Conservation (phyloP, 2,888 invertebrate genomes). For the Cephus pygmeus region DNA sequence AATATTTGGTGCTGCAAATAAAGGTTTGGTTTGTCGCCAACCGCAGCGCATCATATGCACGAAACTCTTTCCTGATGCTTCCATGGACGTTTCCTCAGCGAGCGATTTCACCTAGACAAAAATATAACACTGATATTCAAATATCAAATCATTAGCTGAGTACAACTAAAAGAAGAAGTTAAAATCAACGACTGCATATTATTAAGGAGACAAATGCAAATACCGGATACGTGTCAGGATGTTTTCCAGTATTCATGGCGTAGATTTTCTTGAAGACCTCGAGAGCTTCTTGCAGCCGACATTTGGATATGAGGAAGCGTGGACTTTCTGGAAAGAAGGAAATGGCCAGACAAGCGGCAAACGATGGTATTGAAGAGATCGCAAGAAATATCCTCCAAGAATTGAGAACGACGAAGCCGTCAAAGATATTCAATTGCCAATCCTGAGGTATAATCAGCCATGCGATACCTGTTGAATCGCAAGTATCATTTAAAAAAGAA, state of each 20-base stretch:
- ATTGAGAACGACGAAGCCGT: constrained; percentile 65
- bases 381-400: constrained; percentile 76
- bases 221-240: constrained; percentile 76
- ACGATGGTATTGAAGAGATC: constrained; percentile 75
- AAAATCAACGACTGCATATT: not conserved
- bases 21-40: constrained; percentile 73
- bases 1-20: constrained; percentile 75
- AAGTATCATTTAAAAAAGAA: not conserved
- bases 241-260: constrained; percentile 73
- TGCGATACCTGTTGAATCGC: constrained; percentile 69
- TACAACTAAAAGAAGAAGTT: not conserved
- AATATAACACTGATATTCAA: not conserved
- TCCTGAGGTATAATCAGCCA: constrained; percentile 78
- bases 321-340: constrained; percentile 81
- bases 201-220: not conserved
- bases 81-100: constrained; percentile 58
- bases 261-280: constrained; percentile 76
- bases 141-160: not conserved
- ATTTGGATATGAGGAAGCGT: constrained; percentile 79
- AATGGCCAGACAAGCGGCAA: constrained; percentile 74
- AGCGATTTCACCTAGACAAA: constrained; percentile 65
- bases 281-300: constrained; percentile 76
- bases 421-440: constrained; percentile 67
- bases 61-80: constrained; percentile 43
- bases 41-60: constrained; percentile 71